Evolutionary conservation across 1,140 invertebrate genomes (phyloP), one percentile per base, ranked within the genome.

Genomic region (Watersipora subatra): DNA sequence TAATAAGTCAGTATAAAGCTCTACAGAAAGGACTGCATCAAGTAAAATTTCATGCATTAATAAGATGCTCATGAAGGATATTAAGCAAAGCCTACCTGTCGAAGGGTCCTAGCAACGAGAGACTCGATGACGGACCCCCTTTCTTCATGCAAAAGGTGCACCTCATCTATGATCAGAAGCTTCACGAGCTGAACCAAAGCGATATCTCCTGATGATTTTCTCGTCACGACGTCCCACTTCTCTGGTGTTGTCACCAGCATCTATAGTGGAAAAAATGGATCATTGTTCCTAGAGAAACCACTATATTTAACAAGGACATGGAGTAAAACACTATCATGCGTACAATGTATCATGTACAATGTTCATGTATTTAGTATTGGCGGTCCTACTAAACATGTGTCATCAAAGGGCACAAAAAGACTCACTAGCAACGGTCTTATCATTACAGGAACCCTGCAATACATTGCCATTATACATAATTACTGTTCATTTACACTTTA

Each of bases 211-310:
- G 86, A 85, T 67, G 89, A 87, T 82, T 99, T 99, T 65, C 97
- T 82, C 0, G 96, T 98, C 1, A 99, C 92, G 19, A 99, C 93
- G 81, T 99, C 97, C 95, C 96, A 99, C 76, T 99, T 99, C 81
- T 99, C 97, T 0, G 97, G 97, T 0, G 97, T 99, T 0, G 94
- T 95, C 1, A 99, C 91, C 22, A 99, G 84, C 87, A 99, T 97
- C 80, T 84, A 70, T 27, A 67, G 62, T 28, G 30, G 1, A 64
- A 26, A 1, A 63, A 64, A 20, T 19, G 1, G 27, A 1, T 24
- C 22, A 17, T 17, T 55, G 17, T 55, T 55, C 24, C n/a, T n/a
- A n/a, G n/a, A n/a, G n/a, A n/a, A n/a, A n/a, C n/a, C n/a, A n/a
- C n/a, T n/a, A n/a, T n/a, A n/a, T n/a, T n/a, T n/a, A n/a, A n/a